Evolutionary conservation across 2,113 vertebrate genomes (phyloP).

Genomic region (Caranx melampygus): DNA sequence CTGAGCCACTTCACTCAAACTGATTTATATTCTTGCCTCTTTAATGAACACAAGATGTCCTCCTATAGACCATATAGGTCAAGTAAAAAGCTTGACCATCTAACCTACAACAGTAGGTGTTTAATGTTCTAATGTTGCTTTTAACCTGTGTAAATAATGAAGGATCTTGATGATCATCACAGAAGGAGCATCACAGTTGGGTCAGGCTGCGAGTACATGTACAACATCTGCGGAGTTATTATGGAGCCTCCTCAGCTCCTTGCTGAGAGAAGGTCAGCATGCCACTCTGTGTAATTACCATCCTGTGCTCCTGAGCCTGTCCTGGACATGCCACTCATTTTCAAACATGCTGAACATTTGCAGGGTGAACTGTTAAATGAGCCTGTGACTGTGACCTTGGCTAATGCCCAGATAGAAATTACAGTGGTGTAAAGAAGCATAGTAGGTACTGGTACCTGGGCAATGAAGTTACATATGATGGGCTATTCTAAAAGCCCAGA

Average conservation of each 20-base stretch:
- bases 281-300: not conserved
- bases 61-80: not conserved
- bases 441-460: not conserved
- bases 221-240: not conserved
- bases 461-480: not conserved
- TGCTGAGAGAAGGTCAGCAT: not conserved
- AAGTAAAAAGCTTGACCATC: not conserved
- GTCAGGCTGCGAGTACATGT: not conserved
- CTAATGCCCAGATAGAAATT: not conserved
- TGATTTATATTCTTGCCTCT: not conserved
- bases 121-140: not conserved
- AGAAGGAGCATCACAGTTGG: not conserved
- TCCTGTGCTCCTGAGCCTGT: not conserved
- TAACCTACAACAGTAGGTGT: not conserved
- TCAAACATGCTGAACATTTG: not conserved
- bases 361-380: not conserved
- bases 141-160: not conserved
- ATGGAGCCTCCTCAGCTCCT: not conserved
- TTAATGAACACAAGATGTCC: no score
- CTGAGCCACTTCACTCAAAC: not conserved
- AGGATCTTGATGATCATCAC: not conserved
- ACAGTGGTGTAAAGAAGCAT: not conserved
- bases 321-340: not conserved
- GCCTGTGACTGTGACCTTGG: not conserved
- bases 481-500: not conserved